Base-by-base conservation (phyloP, 2,797 vertebrate genomes). In the Periophthalmus magnuspinnatus region DNA sequence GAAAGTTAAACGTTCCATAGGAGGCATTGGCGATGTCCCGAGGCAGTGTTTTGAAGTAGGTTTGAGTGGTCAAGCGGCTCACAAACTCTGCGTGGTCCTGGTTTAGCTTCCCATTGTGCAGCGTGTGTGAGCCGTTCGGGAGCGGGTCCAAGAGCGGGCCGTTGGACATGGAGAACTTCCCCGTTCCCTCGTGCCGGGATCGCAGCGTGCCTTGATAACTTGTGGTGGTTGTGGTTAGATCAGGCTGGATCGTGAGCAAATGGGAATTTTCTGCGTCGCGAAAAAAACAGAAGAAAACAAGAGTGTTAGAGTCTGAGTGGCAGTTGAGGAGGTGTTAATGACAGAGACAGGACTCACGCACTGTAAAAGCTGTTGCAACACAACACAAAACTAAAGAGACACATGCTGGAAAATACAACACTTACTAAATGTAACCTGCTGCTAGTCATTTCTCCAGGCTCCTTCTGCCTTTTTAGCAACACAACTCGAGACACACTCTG, bases 221-320 rank as follows among this genome's bases (percentile, higher is more conserved):
- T 89, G 96, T 97, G 74, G 96, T 97, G 80, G 97, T 93, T 59
- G 96, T 97, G 83, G 97, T 98, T 82, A 99, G 94, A 92, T 99
- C 97, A 0, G 97, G 97, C 90, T 99, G 97, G 93, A 99, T 99
- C 87, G 97, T 99, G 82, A 99, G 95, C 93, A 99, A 94, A 87
- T 97, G 94, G 79, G 97, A 96, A 81, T 96, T 98, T 91, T 98
- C 97, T 99, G 91, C 71, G 2, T 62, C 69, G 72, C 75, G 87
- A 69, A 66, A n/a, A 28, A 76, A 78, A 82, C 47, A 84, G 76
- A 87, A 66, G 81, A 84, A 82, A 71, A 76, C 65, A 81, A 79
- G 77, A 34, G 77, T 85, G 79, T 84, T 82, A 88, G 71, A 81
- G 77, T 82, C 78, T 86, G 81, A 87, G 79, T 77, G 82, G 81